Conservation (phyloP, 2,797 vertebrate genomes). For the Leucoraja ocellata region DNA sequence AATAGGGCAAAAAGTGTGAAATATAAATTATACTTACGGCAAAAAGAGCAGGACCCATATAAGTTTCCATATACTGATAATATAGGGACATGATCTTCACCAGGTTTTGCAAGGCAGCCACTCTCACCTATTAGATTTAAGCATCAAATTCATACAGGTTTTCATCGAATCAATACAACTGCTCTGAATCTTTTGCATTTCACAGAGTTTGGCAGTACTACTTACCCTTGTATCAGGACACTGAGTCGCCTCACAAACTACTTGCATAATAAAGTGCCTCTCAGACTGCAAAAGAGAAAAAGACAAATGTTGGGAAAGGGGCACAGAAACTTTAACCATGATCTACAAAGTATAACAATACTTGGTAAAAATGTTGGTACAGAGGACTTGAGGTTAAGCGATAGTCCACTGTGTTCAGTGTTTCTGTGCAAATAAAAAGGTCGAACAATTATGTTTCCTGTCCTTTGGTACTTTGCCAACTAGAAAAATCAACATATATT, state of each 20-base stretch:
- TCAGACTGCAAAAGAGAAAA: conserved; percentile 69
- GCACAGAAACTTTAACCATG: not conserved
- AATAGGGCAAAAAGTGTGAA: not conserved
- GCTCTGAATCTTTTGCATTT: not conserved
- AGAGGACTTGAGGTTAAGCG: not conserved
- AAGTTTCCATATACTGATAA: conserved; percentile 97
- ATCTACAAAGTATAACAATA: not conserved
- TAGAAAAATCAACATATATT: not conserved
- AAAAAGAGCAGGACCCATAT: conserved; percentile 94
- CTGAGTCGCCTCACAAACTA: conserved; percentile 96
- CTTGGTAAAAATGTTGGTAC: not conserved
- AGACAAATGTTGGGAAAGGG: conserved; percentile 37
- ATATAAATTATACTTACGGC: conserved; percentile 68
- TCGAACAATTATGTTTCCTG: not conserved
- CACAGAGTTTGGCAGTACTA: conserved; percentile 37
- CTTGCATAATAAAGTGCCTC: conserved; percentile 99
- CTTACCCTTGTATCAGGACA: conserved; percentile 93
- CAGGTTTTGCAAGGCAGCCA: conserved; percentile 92
- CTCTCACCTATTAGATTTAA: conserved; percentile 70
- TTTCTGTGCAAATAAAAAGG: not conserved
- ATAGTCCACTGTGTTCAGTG: not conserved
- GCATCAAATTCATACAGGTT: conserved; percentile 16
- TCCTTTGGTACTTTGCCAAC: not conserved
- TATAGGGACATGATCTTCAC: conserved; percentile 99
- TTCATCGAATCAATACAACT: not conserved